Base-by-base conservation (phyloP, 2,797 vertebrate species). In the Typhlichthys subterraneus region DNA sequence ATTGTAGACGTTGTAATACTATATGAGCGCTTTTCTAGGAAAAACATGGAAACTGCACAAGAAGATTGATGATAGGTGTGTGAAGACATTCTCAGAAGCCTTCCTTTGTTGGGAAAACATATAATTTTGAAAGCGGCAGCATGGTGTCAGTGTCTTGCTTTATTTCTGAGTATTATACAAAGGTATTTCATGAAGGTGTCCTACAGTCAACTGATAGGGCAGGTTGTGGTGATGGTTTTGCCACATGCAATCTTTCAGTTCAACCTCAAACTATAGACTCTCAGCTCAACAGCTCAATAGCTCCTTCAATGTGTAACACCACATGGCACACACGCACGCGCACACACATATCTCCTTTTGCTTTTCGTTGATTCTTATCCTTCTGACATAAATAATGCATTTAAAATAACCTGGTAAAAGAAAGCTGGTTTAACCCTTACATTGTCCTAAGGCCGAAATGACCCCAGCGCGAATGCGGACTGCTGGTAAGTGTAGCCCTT, bases 231-330 rank as follows among this genome's bases (percentile, higher is more conserved):
- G 81, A 91, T 88, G 68, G 59, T 50, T 87, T 85, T 64, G 65
- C 75, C 88, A 90, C 75, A 61, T 88, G 83, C 81, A 56, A 70
- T 69, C 67, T 58, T 53, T 54, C 76, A 79, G 74, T 78, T 81
- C 73, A 84, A 50, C 66, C 74, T 75, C 65, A 45, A 69, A 79
- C 55, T 57, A 63, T 71, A 70, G 63, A 59, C 65, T 15, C n/a
- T 71, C 76, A 42, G 38, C 38, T 42, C 82, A 86, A 79, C 84
- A 86, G 86, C 71, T 81, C 55, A 42, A 9, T 8, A 42, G 38
- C 67, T 75, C 72, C 70, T 45, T 47, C 8, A 13, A 14, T 23
- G n/a, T 10, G 11, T n/a, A 17, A 12, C 46, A 68, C 38, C 33
- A 12, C 59, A 19, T 17, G 13, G 33, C 45, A 11, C 38, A n/a